phyloP scores from a whole-genome alignment of 2,888 invertebrate genomes.

The Patella caerulea region DNA sequence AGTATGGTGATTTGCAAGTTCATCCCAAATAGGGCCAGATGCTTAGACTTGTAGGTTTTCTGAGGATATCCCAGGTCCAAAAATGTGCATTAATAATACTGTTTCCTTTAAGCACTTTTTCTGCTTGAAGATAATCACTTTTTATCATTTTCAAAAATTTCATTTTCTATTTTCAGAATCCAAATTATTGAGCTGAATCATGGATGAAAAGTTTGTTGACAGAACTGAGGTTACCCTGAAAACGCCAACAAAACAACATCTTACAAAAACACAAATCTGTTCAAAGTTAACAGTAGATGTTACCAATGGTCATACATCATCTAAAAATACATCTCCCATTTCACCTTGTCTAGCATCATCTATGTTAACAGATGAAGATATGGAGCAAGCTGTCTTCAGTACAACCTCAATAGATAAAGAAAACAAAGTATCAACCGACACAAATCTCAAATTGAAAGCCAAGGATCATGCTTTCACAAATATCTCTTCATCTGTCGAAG shows the following conservation, averaged over 20 bases:
- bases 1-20: too few species aligned
- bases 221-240: background rate
- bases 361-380: constrained; percentile 1
- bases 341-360: background rate
- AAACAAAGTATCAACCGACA: background rate
- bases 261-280: background rate
- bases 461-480: background rate
- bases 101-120: too few species aligned
- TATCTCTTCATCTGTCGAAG: background rate
- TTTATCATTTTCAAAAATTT: too few species aligned
- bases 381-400: background rate
- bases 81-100: too few species aligned
- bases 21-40: too few species aligned
- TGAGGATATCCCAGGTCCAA: too few species aligned
- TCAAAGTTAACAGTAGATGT: background rate
- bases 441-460: background rate
- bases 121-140: too few species aligned
- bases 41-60: too few species aligned
- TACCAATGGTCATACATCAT: too few species aligned
- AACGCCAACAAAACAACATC: background rate
- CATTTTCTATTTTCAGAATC: too few species aligned
- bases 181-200: too few species aligned
- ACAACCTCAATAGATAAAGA: background rate
- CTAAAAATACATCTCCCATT: background rate
- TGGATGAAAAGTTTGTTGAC: background rate